phyloP scores from a whole-genome alignment of 2,888 invertebrate genomes.

The Odontocolon sp. region DNA sequence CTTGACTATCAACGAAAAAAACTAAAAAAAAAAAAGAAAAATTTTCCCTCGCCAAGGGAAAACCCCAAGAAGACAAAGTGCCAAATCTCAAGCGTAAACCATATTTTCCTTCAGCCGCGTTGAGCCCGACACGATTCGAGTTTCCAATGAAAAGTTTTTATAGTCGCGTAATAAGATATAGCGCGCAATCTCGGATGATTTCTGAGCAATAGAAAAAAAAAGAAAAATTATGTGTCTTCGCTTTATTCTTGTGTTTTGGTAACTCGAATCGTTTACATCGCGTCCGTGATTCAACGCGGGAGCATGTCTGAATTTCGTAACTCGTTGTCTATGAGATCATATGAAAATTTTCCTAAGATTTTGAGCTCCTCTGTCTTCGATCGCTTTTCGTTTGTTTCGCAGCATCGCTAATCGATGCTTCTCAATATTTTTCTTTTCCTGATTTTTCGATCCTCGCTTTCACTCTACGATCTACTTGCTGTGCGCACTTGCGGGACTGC shows the following conservation, averaged over 20 bases:
- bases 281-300: conserved; percentile 27
- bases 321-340: conserved; percentile 13
- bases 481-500: conserved; percentile 30
- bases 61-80: conserved; percentile 6
- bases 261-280: conserved; percentile 24
- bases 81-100: not conserved
- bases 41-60: conserved; percentile 4
- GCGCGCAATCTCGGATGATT: not conserved
- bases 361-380: conserved; percentile 17
- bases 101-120: not conserved
- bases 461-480: conserved; percentile 15
- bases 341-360: not conserved
- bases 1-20: conserved; percentile 17
- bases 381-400: not conserved
- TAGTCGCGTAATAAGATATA: not conserved
- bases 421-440: no score
- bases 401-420: conserved; percentile 46
- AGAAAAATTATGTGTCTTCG: not conserved
- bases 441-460: conserved; percentile 18
- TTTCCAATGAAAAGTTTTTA: not conserved
- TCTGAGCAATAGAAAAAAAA: no score
- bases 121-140: not conserved
- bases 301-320: conserved; percentile 44
- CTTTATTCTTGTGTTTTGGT: not conserved
- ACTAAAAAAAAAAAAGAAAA: no score